Evolutionary conservation across 2,888 invertebrate species (phyloP).

Genomic region (Rhamnusium bicolor): DNA sequence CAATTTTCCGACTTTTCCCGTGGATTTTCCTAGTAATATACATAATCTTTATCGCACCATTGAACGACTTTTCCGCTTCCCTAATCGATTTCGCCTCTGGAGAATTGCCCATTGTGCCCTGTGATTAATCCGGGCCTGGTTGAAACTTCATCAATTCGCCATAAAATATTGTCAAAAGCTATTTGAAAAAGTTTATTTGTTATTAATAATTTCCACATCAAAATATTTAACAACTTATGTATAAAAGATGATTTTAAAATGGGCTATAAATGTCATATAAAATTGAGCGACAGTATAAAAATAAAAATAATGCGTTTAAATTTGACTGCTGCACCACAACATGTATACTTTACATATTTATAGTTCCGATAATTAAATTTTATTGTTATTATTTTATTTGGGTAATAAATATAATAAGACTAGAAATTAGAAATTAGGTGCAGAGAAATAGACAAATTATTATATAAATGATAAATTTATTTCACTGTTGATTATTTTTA

Average conservation of each 20-base stretch:
- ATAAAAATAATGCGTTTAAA: neutral
- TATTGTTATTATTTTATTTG: conserved; percentile 30
- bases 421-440: neutral
- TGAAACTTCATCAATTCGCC: neutral
- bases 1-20: too few species aligned
- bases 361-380: conserved; percentile 22
- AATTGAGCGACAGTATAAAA: neutral
- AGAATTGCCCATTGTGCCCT: too few species aligned
- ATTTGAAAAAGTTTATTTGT: neutral
- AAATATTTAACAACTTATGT: neutral
- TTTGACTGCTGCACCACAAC: neutral
- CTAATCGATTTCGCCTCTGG: too few species aligned
- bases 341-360: conserved; percentile 14
- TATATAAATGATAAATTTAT: conserved; percentile 19
- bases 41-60: too few species aligned
- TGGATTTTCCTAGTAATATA: too few species aligned
- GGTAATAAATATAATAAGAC: conserved; percentile 18
- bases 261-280: neutral
- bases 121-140: too few species aligned
- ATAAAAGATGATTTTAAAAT: neutral
- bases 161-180: neutral
- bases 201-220: neutral
- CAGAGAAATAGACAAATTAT: conserved; percentile 3
- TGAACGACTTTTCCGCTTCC: too few species aligned
- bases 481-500: neutral